phyloP scores from a whole-genome alignment of 2,888 invertebrate species.

The Eristalis pertinax region DNA sequence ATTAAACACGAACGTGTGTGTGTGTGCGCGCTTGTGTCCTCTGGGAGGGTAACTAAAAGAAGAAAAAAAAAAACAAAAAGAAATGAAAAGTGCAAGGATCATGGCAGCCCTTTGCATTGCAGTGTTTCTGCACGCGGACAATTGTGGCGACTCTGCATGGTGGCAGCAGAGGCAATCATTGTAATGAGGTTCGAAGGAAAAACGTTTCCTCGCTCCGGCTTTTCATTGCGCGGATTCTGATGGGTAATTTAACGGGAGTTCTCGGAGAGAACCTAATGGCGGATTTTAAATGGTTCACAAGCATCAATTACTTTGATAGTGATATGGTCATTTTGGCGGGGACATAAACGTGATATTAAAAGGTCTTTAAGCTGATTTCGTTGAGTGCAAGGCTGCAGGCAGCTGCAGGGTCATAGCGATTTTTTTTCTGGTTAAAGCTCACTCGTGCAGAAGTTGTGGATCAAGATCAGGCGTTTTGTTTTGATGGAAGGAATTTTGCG shows the following conservation, averaged over 20 bases:
- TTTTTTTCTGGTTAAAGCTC: neutral
- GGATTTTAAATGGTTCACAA: constrained; percentile 22
- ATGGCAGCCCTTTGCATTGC: neutral
- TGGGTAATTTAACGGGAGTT: constrained; percentile 46
- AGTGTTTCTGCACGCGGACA: constrained; percentile 24
- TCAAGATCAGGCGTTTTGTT: neutral
- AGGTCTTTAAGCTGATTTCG: constrained; percentile 27
- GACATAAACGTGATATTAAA: constrained; percentile 40
- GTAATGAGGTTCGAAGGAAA: constrained; percentile 40
- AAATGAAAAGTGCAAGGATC: neutral
- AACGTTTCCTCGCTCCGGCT: constrained; percentile 23
- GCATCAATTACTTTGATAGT: constrained; percentile 39
- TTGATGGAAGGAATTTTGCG: too few relatives aligned
- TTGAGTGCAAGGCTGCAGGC: neutral
- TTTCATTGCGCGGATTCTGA: constrained; percentile 33
- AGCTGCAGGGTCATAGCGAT: neutral
- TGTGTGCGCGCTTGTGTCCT: neutral
- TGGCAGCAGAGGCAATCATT: constrained; percentile 9
- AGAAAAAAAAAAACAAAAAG: too few relatives aligned
- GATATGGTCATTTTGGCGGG: constrained; percentile 36
- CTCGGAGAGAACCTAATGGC: constrained; percentile 34
- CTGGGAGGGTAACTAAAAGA: neutral
- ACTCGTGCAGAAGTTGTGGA: neutral
- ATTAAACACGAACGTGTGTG: neutral
- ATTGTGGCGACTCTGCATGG: constrained; percentile 40